Conservation (phyloP, 2,797 vertebrate species). For the Hozukius guyotensis region DNA sequence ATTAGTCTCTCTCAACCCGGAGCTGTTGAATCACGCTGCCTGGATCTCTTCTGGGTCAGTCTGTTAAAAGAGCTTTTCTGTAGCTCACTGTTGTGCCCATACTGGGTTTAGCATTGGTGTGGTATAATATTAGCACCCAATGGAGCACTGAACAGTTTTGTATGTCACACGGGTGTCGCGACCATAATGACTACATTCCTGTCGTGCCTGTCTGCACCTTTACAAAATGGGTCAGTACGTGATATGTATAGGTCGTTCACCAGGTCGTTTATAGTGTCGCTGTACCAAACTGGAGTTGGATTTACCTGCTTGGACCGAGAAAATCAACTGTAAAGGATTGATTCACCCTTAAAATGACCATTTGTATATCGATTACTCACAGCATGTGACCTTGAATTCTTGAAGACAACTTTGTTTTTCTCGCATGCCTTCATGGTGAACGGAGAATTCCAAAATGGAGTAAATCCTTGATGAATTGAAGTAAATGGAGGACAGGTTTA, state of each 20-base stretch:
- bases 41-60: neutral
- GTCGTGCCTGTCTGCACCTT: constrained; percentile 19
- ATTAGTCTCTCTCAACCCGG: constrained; percentile 28
- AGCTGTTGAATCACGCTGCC: constrained; percentile 14
- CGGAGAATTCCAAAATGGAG: neutral
- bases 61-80: constrained; percentile 18
- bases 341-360: neutral
- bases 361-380: neutral
- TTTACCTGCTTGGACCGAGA: neutral
- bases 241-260: neutral
- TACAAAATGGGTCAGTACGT: constrained; percentile 20
- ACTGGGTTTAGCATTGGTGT: constrained; percentile 3
- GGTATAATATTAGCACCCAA: constrained; percentile 27
- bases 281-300: neutral
- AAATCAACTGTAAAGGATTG: neutral
- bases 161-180: constrained; percentile 13
- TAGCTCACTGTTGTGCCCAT: neutral
- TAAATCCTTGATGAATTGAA: neutral
- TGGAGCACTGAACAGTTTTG: constrained; percentile 14
- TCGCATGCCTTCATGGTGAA: neutral
- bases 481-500: neutral
- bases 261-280: neutral
- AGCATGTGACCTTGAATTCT: neutral
- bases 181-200: constrained; percentile 9
- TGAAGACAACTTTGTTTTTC: neutral